These are phyloP conservation scores for Endotricha flammealis DNA, from an alignment of 2,888 invertebrate genomes.

Conservation along the genomic window DNA sequence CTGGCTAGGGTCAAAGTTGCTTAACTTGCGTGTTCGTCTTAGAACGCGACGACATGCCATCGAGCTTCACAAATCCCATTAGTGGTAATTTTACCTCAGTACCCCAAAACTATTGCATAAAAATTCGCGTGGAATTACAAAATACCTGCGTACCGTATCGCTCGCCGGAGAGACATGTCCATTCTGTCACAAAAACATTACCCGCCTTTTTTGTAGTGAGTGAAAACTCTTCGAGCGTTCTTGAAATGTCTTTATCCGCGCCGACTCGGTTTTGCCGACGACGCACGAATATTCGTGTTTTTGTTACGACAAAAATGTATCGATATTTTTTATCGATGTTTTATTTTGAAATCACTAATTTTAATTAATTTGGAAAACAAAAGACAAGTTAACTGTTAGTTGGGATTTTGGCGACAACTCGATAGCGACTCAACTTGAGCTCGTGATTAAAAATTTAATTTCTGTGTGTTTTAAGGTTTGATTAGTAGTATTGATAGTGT, in stretches of 20 bases:
- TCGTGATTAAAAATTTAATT: no score
- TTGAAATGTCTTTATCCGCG: constrained; percentile 56
- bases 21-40: no score
- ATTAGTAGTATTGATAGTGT: no score
- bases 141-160: constrained; percentile 4
- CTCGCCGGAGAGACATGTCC: constrained; percentile 8
- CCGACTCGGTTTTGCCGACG: constrained; percentile 37
- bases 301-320: constrained; percentile 18
- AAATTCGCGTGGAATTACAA: background rate
- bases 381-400: no score
- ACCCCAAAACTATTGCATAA: background rate
- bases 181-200: constrained; percentile 10
- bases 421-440: no score
- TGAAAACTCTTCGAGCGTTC: constrained; percentile 44
- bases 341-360: constrained; percentile 1
- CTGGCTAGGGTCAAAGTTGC: no score
- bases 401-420: no score
- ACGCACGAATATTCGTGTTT: constrained; percentile 29
- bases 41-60: no score
- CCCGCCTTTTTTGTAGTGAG: constrained; percentile 32
- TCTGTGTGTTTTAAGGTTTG: no score
- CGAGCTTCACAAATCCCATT: no score
- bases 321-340: constrained; percentile 32
- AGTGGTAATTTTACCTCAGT: no score
- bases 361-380: no score